Evolutionary conservation across 2,888 invertebrate genomes (phyloP).

Genomic region (Trichacis sp.): DNA sequence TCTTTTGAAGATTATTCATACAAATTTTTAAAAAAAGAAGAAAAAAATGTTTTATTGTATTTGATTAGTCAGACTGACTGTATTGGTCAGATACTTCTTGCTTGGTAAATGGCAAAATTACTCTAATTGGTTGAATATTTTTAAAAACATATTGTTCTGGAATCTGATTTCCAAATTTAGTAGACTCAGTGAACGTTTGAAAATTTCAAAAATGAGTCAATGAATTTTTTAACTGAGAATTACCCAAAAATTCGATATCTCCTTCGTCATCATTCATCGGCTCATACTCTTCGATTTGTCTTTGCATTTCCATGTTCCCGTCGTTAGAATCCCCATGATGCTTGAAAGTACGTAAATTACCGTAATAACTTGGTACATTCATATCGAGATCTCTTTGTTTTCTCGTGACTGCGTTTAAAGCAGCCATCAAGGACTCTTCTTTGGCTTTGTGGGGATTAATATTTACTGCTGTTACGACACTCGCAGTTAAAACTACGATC

Average conservation of each 20-base stretch:
- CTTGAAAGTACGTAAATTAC: conserved; percentile 55
- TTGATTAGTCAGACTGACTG: too few species aligned
- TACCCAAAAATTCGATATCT: conserved; percentile 7
- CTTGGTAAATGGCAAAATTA: too few species aligned
- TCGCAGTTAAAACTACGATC: conserved; percentile 44
- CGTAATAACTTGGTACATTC: conserved; percentile 55
- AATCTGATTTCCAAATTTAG: background rate
- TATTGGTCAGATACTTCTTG: too few species aligned
- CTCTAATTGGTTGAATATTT: too few species aligned
- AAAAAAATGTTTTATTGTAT: too few species aligned
- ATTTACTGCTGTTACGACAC: conserved; percentile 42
- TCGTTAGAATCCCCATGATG: conserved; percentile 51
- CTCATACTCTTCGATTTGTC: conserved; percentile 41
- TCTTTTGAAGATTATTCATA: too few species aligned
- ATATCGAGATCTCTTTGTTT: conserved; percentile 66
- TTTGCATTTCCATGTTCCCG: conserved; percentile 49
- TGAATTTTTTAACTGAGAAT: too few species aligned
- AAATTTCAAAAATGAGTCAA: too few species aligned
- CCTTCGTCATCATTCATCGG: conserved; percentile 46
- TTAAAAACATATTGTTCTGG: too few species aligned
- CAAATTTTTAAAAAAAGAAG: too few species aligned
- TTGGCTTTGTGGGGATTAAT: conserved; percentile 46
- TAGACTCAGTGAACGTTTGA: conserved; percentile 13
- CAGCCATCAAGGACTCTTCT: conserved; percentile 69
- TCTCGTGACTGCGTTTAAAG: conserved; percentile 68